A percentile compares a stretch with the other conserved stretches of the same genome.
Evolutionary conservation across 2,797 vertebrate genomes (phyloP).

Genomic region (Brachyrhaphis roseni): DNA sequence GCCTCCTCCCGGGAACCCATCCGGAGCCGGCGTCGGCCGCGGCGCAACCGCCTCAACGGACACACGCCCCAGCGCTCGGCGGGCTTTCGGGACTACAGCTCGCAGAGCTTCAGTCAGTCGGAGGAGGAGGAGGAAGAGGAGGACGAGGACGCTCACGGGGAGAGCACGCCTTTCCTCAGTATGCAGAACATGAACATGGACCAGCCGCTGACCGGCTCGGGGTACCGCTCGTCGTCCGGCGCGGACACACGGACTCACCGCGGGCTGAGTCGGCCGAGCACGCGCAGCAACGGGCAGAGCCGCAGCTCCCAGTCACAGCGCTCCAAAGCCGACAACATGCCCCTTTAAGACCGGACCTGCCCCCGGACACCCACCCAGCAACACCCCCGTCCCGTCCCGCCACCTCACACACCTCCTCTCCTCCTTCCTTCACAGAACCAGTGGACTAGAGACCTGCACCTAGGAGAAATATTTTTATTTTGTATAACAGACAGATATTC

Average conservation of each 20-base stretch:
- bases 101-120: conserved; percentile 92
- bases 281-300: conserved; percentile 85
- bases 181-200: conserved; percentile 89
- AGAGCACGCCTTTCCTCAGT: conserved; percentile 98
- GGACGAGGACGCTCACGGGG: conserved; percentile 82
- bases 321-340: conserved; percentile 88
- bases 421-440: conserved; percentile 68
- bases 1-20: conserved; percentile 90
- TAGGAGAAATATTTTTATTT: conserved; percentile 99
- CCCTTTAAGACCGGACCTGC: conserved; percentile 85
- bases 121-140: conserved; percentile 90
- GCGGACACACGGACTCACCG: conserved; percentile 92
- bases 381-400: conserved; percentile 25
- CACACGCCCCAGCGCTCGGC: conserved; percentile 87
- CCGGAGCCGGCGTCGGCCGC: conserved; percentile 86
- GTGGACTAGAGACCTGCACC: conserved; percentile 87
- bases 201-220: conserved; percentile 82
- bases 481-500: conserved; percentile 99
- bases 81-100: conserved; percentile 91
- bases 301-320: conserved; percentile 82
- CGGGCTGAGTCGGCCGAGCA: conserved; percentile 84
- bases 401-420: conserved; percentile 61
- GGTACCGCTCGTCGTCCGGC: conserved; percentile 82
- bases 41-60: conserved; percentile 92
- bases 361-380: conserved; percentile 28